These are phyloP conservation scores for Sturnus vulgaris DNA, from an alignment of 2,113 vertebrate genomes.

Conservation along the genomic window DNA sequence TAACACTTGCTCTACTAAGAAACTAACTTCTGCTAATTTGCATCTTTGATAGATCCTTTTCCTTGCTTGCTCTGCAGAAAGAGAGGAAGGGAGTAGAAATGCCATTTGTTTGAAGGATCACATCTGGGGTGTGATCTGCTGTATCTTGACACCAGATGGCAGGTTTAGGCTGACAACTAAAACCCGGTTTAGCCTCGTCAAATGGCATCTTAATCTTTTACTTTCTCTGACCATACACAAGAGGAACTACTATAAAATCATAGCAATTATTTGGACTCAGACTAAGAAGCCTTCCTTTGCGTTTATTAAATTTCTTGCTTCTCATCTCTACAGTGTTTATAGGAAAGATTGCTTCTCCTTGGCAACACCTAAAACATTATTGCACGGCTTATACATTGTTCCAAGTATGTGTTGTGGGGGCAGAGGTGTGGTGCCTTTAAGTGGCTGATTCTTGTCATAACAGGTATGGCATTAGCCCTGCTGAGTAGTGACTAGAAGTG, in stretches of 20 bases:
- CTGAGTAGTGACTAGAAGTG: constrained; percentile 78
- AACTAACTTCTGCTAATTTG: constrained; percentile 45
- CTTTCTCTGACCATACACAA: constrained; percentile 10
- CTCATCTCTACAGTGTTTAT: constrained; percentile 66
- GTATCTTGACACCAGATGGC: constrained; percentile 77
- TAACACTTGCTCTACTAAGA: constrained; percentile 44
- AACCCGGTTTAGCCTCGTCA: constrained; percentile 54
- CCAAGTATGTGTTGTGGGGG: constrained; percentile 74
- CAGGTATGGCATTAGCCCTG: constrained; percentile 78
- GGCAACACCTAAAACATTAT: constrained; percentile 73
- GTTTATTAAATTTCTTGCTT: constrained; percentile 38
- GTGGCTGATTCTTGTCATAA: constrained; percentile 84
- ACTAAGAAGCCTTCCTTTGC: constrained; percentile 1
- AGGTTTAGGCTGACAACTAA: constrained; percentile 74
- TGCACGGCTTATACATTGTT: constrained; percentile 67
- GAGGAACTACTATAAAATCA: constrained; percentile 72
- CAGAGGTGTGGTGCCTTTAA: constrained; percentile 82
- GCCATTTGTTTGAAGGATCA: constrained; percentile 71
- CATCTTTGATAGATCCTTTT: constrained; percentile 40
- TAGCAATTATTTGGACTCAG: constrained; percentile 45
- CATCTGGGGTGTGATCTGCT: constrained; percentile 73
- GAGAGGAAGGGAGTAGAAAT: not conserved
- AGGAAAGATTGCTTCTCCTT: constrained; percentile 69
- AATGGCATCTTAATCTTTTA: constrained; percentile 57
- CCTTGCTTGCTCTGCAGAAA: not conserved